Evolutionary conservation across 2,113 vertebrate species (phyloP), one percentile per base, ranked within the genome.

Genomic region (Glaucomys volans): DNA sequence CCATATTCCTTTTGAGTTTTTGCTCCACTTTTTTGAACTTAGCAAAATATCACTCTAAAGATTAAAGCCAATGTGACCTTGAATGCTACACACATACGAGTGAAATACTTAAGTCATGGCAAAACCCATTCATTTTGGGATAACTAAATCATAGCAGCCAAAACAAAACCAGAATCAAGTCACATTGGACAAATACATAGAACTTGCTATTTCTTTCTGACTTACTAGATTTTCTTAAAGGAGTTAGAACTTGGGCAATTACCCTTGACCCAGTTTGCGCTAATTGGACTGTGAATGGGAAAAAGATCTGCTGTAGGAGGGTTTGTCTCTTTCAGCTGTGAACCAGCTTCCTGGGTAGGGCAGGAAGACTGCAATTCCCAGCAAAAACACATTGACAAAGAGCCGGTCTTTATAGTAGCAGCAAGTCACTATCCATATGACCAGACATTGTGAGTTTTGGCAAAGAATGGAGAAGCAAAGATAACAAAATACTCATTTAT

Each of bases 151-250:
- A 69, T 75, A 91, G 16, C 32, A 67, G 74, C 75, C 32, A 93
- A 87, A 95, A 50, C 8, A 28, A 54, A 75, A 74, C 8, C 8
- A 72, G 35, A 92, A 72, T 92, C n/a, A 79, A 94, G 32, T 47
- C 52, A 54, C 28, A 18, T 35, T 92, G 76, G 42, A 37, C 44
- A 69, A 37, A 91, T 35, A 57, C 20, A n/a, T 4, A 76, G 20
- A 64, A 62, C 35, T 52, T 71, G 24, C 18, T 37, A 50, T 67
- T 84, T 87, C 22, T 62, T 87, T 91, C 44, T 57, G 37, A 81
- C 44, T 87, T n/a, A 62, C 42, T 57, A 57, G 16, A 52, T 77
- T 80, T 90, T 92, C 74, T 79, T 59, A 66, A 71, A 94, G n/a
- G 54, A 82, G 35, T 71, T 86, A 50, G 90, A 72, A 93, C 28